Base-by-base conservation (phyloP, 2,888 invertebrate genomes). In the Xanthia togata region DNA sequence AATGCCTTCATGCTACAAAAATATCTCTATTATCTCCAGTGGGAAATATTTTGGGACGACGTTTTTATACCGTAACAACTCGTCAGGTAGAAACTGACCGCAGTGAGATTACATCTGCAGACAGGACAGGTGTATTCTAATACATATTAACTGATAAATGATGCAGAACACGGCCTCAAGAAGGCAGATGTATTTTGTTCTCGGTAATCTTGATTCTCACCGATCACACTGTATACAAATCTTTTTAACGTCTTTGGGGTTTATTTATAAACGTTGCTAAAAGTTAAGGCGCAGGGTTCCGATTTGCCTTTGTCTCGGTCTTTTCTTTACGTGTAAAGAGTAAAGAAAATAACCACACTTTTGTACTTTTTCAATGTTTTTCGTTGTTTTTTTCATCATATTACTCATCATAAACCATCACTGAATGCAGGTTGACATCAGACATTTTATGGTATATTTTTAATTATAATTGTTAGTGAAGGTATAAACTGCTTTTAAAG, bases 21-120 rank as follows among this genome's bases (percentile, higher is more conserved):
- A 78, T 57, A 73, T 59, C 57, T 63, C 11, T 12, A 78, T 63
- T 4, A 26, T n/a, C 1, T 57, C 35, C 64, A 80, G 59, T 78
- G 35, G 73, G 23, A 81, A 80, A 64, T 41, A 44, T 53, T 57
- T 59, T 31, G 57, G 74, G 23, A 50, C 53, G 53, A 4, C 23
- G n/a, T 82, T 76, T 79, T 76, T 53, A 14, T 67, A 23, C 35
- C 20, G 8, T 3, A 26, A 20, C 26, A 44, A 68, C 55, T 50
- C 74, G 5, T 68, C 82, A 79, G 79, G 82, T 79, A 79, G 50
- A 76, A 69, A 76, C 26, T 79, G 79, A 79, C 77, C 79, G 67
- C 76, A 67, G 35, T 23, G 41, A 68, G 82, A 79, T 82, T 79
- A 69, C 77, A 79, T 79, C 79, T 79, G 76, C 55, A 50, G 78